Evolutionary conservation across 2,797 vertebrate genomes (phyloP).

Genomic region (Cirrhinus mrigala): DNA sequence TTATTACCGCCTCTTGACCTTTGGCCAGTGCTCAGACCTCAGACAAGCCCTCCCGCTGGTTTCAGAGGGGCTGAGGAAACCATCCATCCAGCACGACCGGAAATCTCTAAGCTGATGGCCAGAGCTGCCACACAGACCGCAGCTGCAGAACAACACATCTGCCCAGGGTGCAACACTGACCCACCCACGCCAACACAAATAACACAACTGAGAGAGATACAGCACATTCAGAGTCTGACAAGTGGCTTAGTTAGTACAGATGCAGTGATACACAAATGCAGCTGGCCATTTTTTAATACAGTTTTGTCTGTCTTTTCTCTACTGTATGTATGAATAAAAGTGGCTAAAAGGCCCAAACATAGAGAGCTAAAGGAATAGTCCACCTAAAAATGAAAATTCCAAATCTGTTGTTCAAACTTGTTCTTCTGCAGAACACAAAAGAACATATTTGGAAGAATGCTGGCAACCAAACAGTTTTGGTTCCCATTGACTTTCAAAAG

Average conservation of each 20-base stretch:
- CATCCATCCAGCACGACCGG: slow-evolving; percentile 29
- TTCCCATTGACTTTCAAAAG: background rate
- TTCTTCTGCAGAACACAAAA: background rate
- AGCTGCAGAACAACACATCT: slow-evolving; percentile 40
- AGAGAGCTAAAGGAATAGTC: background rate
- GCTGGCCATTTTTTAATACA: background rate
- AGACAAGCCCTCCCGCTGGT: slow-evolving; percentile 45
- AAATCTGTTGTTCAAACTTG: background rate
- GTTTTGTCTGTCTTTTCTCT: background rate
- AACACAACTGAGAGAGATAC: slow-evolving; percentile 5
- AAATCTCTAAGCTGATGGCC: slow-evolving; percentile 41
- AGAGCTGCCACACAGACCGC: slow-evolving; percentile 20
- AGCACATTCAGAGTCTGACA: background rate
- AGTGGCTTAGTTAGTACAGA: background rate
- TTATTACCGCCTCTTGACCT: slow-evolving; percentile 44
- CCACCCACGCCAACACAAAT: slow-evolving; percentile 12
- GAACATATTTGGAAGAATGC: background rate
- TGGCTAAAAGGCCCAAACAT: background rate
- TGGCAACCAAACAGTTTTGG: background rate
- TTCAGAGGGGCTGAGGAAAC: slow-evolving; percentile 28
- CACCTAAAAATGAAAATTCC: background rate
- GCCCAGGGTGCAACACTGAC: slow-evolving; percentile 21
- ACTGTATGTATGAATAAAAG: background rate
- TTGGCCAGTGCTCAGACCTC: slow-evolving; percentile 30
- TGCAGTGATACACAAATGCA: background rate